Conservation (phyloP, 2,797 vertebrate genomes). For the Muraenolepis orangiensis region DNA sequence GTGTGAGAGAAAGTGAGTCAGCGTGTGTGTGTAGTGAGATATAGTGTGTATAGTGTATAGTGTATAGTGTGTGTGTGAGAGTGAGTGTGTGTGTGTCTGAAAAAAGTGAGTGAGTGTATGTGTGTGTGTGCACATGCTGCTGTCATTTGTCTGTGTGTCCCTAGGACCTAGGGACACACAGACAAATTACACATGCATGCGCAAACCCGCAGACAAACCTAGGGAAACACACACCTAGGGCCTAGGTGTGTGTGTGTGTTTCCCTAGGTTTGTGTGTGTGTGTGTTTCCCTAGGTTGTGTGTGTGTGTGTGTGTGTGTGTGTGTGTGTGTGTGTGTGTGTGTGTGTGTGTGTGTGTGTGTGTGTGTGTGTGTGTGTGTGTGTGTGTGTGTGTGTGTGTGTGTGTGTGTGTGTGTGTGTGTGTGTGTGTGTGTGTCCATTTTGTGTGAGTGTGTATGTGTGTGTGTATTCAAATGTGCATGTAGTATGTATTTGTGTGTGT, state of each 20-base stretch:
- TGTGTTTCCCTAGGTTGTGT: conserved; percentile 4
- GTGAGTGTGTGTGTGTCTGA: not conserved
- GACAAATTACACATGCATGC: too few relatives aligned
- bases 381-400: not conserved
- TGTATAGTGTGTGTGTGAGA: too few relatives aligned
- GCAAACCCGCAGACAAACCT: too few relatives aligned
- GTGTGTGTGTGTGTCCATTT: not conserved
- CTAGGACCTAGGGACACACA: too few relatives aligned
- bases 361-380: conserved; percentile 4
- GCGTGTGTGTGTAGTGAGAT: too few relatives aligned
- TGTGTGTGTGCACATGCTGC: too few relatives aligned
- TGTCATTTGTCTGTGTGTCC: not conserved
- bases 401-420: too few relatives aligned
- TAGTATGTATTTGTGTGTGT: not conserved
- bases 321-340: not conserved
- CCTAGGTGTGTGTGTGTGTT: not conserved
- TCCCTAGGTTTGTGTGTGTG: not conserved
- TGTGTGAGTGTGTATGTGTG: not conserved
- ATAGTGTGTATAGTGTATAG: too few relatives aligned
- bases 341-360: conserved; percentile 8
- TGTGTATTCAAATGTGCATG: too few relatives aligned
- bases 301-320: not conserved
- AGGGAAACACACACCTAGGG: too few relatives aligned
- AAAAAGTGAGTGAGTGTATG: not conserved
- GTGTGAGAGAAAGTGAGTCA: too few relatives aligned